Evolutionary conservation across 2,888 invertebrate genomes (phyloP).

Genomic region (Lapara coniferarum): DNA sequence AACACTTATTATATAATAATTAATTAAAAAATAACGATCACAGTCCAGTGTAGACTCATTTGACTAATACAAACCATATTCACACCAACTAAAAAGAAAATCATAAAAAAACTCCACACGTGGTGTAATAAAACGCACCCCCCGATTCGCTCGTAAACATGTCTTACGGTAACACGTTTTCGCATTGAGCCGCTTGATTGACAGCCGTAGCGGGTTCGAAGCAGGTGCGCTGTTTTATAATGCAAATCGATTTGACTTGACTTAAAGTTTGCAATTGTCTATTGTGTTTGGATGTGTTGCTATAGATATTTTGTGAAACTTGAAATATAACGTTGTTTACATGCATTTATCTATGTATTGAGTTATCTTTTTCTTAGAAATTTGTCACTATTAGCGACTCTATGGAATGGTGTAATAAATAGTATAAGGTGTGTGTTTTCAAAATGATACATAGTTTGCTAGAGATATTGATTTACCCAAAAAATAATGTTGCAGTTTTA

Average conservation of each 20-base stretch:
- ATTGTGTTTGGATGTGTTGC: not conserved
- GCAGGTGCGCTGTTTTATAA: constrained; percentile 7
- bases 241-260: constrained; percentile 1
- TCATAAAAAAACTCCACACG: not conserved
- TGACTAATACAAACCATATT: not conserved
- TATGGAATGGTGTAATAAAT: too few relatives aligned
- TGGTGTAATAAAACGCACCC: not conserved
- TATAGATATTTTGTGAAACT: not conserved
- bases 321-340: too few relatives aligned
- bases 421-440: too few relatives aligned
- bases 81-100: not conserved
- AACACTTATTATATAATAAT: too few relatives aligned
- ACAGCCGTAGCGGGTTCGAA: constrained; percentile 2
- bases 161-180: constrained; percentile 7
- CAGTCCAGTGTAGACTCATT: too few relatives aligned
- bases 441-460: too few relatives aligned
- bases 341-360: too few relatives aligned
- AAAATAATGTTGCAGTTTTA: too few relatives aligned
- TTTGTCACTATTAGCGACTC: too few relatives aligned
- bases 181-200: constrained; percentile 19
- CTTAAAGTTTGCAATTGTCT: not conserved
- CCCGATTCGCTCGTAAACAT: not conserved
- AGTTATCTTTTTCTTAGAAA: too few relatives aligned
- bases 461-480: too few relatives aligned
- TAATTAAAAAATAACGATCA: too few relatives aligned